phyloP scores from a whole-genome alignment of 2,888 invertebrate genomes.

The Plebejus anna region DNA sequence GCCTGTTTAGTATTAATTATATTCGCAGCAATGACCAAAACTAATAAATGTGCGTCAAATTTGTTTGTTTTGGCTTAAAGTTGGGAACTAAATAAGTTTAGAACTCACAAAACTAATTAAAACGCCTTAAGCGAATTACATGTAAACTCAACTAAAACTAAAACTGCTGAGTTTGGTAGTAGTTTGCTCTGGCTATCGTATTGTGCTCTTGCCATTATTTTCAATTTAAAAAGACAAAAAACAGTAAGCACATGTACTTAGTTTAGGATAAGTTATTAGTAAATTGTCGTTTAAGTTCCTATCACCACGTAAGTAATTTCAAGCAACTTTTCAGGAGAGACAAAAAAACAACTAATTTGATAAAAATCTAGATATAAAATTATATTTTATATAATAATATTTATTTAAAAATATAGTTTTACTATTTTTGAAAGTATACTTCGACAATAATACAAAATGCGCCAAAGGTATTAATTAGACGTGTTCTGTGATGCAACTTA shows the following conservation, averaged over 20 bases:
- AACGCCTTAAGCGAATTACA: conserved; percentile 27
- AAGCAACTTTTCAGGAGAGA: no score
- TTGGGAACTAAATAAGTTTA: conserved; percentile 22
- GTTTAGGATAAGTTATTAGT: no score
- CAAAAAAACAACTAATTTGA: no score
- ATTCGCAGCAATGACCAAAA: conserved; percentile 21
- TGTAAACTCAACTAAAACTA: conserved; percentile 26
- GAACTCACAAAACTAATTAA: conserved; percentile 29
- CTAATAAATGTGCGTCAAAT: conserved; percentile 26
- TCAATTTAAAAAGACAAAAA: not conserved
- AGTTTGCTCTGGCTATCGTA: conserved; percentile 8
- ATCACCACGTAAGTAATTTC: no score
- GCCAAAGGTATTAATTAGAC: no score
- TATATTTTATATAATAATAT: no score
- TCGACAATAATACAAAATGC: no score
- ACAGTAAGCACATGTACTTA: not conserved
- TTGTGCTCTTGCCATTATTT: not conserved
- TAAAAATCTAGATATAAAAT: no score
- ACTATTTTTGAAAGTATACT: no score
- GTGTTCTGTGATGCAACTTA: no score
- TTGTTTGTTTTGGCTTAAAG: conserved; percentile 23
- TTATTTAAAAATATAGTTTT: no score
- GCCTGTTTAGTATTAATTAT: not conserved
- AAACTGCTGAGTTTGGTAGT: conserved; percentile 21
- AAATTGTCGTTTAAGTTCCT: no score